Evolutionary conservation across 2,113 vertebrate species (phyloP), one percentile per base, ranked within the genome.

Genomic region (Chaetura pelagica): DNA sequence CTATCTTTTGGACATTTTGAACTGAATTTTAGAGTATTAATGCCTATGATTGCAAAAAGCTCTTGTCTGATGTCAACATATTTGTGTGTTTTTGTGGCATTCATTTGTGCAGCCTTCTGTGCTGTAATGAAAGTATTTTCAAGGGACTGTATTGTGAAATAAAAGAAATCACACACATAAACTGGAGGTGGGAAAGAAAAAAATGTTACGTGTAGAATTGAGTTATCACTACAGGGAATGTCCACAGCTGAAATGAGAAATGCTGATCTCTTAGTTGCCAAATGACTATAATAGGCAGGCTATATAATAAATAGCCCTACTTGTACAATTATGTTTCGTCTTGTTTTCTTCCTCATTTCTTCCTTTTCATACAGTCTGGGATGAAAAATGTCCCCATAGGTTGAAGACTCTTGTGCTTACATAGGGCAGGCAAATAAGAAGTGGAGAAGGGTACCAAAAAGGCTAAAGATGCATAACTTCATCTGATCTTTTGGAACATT

Each of bases 131-230:
- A 80, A 73, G 7, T 1, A 0, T 10, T 80, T 68, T 52, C 12
- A 27, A 32, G 34, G 55, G 11, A n/a, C 16, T 42, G 7, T 26
- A 7, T n/a, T 49, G 15, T 72, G 48, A 42, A 55, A 64, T 20
- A 30, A 29, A 62, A 49, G 20, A 46, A 52, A 52, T 23, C 13
- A 4, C 35, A 8, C 17, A 7, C 38, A 7, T 13, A 15, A 68
- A 72, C 22, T 57, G 38, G 32, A 80, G 38, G 51, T 26, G 14
- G 26, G 54, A 64, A 26, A 72, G 57, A 42, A 63, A 72, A 91
- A 42, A 55, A 46, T 7, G 7, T 80, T 79, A 29, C 0, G 0
- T 38, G 20, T 68, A 42, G 72, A 63, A 35, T 0, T 6, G 35
- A 57, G 2, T 57, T 69, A 46, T 38, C 64, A 30, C 15, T 69